These are phyloP conservation scores for Hemibagrus guttatus DNA, from an alignment of 2,797 vertebrate genomes.

Conservation along the genomic window DNA sequence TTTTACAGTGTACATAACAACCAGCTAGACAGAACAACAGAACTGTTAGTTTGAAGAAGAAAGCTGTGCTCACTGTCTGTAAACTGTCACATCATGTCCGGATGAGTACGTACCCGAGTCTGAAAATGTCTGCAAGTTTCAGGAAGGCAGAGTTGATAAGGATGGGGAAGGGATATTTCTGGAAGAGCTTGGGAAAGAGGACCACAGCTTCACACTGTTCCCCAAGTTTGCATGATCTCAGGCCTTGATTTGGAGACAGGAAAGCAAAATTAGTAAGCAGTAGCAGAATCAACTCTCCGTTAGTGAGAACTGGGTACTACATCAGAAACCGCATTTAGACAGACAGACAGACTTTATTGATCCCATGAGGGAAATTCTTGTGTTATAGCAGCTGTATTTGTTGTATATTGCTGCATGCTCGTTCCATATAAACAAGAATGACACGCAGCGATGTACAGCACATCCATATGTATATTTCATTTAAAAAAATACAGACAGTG, in stretches of 20 bases:
- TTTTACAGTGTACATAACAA: not conserved
- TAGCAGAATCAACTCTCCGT: not conserved
- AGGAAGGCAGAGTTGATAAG: conserved; percentile 98
- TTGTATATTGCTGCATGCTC: not conserved
- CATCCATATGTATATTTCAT: not conserved
- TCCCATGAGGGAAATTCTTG: no score
- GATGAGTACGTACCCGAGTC: conserved; percentile 84
- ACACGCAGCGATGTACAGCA: not conserved
- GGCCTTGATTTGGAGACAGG: conserved; percentile 69
- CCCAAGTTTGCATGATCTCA: conserved; percentile 92
- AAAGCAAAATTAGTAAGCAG: not conserved
- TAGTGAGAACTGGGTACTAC: not conserved
- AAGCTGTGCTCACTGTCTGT: not conserved
- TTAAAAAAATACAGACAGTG: not conserved
- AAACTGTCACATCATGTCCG: not conserved
- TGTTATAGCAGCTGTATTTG: not conserved
- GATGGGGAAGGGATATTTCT: conserved; percentile 98
- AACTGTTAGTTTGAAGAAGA: not conserved
- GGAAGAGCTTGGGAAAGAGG: conserved; percentile 95
- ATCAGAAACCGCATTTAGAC: not conserved
- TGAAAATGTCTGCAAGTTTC: conserved; percentile 94
- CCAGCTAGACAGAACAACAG: not conserved
- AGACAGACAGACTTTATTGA: no score
- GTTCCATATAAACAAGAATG: not conserved
- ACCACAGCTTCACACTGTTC: conserved; percentile 98